Evolutionary conservation across 64 coral and sea anemone genomes (phyloP).

Genomic region (Anthopleura sola): DNA sequence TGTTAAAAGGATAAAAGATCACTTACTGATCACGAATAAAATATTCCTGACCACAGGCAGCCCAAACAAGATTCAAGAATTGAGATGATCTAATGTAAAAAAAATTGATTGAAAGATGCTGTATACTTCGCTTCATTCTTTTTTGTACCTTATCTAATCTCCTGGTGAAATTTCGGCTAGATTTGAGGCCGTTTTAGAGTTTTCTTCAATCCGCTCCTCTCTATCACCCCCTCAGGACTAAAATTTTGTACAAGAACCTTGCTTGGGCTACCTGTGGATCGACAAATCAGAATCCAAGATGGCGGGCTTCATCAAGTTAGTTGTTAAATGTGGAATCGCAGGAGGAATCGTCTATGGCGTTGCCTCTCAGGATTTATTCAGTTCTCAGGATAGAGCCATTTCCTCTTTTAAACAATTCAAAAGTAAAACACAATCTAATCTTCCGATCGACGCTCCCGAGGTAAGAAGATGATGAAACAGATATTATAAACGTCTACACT

Average conservation of each 20-base stretch:
- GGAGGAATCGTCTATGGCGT: constrained; percentile 21
- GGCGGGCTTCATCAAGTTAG: constrained; percentile 11
- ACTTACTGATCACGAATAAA: too few relatives aligned
- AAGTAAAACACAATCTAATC: neutral
- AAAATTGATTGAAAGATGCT: too few relatives aligned
- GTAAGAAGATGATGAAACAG: neutral
- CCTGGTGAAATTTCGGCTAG: too few relatives aligned
- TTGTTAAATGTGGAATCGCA: constrained; percentile 7
- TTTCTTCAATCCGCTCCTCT: neutral
- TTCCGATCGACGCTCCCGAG: neutral
- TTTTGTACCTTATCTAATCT: too few relatives aligned
- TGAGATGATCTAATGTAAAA: too few relatives aligned
- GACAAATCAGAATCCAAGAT: neutral
- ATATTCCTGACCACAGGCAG: too few relatives aligned
- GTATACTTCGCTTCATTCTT: too few relatives aligned
- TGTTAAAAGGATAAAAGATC: too few relatives aligned
- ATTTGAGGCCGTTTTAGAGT: neutral
- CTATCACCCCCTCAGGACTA: neutral
- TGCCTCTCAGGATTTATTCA: constrained; percentile 10
- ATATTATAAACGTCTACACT: too few relatives aligned
- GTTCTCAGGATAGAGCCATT: constrained; percentile 18
- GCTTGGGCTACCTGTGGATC: neutral
- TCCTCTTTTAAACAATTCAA: neutral
- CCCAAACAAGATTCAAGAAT: too few relatives aligned
- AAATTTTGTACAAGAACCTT: neutral